A percentile compares a stretch with the other conserved stretches of the same genome.
Evolutionary conservation across 2,888 invertebrate genomes (phyloP).

Genomic region (Chrysodeixis includens): DNA sequence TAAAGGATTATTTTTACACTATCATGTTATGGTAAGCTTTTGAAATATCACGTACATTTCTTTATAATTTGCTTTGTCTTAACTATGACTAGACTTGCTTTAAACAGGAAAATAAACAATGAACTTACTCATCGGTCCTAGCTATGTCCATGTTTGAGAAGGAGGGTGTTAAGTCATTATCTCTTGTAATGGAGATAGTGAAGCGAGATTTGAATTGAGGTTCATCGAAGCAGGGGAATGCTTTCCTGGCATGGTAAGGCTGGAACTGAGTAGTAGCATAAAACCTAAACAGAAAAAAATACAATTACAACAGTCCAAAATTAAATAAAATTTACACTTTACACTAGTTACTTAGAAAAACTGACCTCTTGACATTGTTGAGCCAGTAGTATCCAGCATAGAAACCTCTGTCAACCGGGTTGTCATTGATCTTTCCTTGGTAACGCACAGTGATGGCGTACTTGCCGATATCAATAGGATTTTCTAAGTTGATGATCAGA

Average conservation of each 20-base stretch:
- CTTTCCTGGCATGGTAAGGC: constrained; percentile 93
- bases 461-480: constrained; percentile 66
- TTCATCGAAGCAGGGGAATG: constrained; percentile 97
- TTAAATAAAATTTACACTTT: no score
- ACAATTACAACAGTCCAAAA: no score
- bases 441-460: constrained; percentile 76
- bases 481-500: constrained; percentile 73
- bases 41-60: no score
- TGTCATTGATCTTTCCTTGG: constrained; percentile 75
- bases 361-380: constrained; percentile 70
- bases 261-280: constrained; percentile 94
- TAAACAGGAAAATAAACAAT: not conserved
- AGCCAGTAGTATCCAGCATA: constrained; percentile 82
- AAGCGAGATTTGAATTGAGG: constrained; percentile 94
- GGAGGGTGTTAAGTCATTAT: constrained; percentile 82
- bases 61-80: no score
- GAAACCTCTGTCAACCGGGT: constrained; percentile 82
- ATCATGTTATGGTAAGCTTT: no score
- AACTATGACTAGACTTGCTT: not conserved
- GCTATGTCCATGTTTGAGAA: constrained; percentile 91
- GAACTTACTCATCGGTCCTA: constrained; percentile 69
- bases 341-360: not conserved
- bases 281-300: constrained; percentile 65
- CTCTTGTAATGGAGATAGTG: constrained; percentile 91
- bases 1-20: not conserved